Conservation (phyloP, 2,113 vertebrate genomes). For the Nothobranchius kuhntae region DNA sequence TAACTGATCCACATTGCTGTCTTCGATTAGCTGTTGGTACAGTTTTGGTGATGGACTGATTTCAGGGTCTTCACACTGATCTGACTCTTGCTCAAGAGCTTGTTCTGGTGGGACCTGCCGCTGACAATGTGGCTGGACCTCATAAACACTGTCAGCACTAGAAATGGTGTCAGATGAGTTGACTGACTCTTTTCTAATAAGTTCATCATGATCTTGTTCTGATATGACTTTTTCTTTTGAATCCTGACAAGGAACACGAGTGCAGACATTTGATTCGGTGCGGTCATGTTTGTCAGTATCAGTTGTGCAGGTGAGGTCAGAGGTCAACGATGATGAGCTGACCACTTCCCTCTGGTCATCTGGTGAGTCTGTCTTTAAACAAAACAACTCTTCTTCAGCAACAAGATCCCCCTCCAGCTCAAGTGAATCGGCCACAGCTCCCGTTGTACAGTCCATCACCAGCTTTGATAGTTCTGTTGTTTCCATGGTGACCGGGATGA, state of each 20-base stretch:
- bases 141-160: constrained; percentile 75
- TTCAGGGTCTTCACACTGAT: not conserved
- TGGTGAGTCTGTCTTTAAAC: constrained; percentile 34
- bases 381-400: constrained; percentile 51
- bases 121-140: constrained; percentile 67
- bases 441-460: constrained; percentile 66
- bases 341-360: constrained; percentile 37
- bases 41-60: not conserved
- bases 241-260: constrained; percentile 28
- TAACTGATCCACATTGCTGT: constrained; percentile 2
- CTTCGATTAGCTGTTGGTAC: not conserved
- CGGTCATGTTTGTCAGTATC: constrained; percentile 29
- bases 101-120: constrained; percentile 56
- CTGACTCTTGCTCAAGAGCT: constrained; percentile 29
- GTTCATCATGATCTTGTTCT: constrained; percentile 58
- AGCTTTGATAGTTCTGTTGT: constrained; percentile 72
- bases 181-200: constrained; percentile 76
- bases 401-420: constrained; percentile 45
- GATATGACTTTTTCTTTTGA: constrained; percentile 59
- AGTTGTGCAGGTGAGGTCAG: constrained; percentile 18
- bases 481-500: constrained; percentile 78
- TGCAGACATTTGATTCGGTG: constrained; percentile 13
- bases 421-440: constrained; percentile 62
- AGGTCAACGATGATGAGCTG: not conserved
- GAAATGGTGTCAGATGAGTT: constrained; percentile 76